phyloP scores from a whole-genome alignment of 1,140 invertebrate species.

The Drosophila willistoni region DNA sequence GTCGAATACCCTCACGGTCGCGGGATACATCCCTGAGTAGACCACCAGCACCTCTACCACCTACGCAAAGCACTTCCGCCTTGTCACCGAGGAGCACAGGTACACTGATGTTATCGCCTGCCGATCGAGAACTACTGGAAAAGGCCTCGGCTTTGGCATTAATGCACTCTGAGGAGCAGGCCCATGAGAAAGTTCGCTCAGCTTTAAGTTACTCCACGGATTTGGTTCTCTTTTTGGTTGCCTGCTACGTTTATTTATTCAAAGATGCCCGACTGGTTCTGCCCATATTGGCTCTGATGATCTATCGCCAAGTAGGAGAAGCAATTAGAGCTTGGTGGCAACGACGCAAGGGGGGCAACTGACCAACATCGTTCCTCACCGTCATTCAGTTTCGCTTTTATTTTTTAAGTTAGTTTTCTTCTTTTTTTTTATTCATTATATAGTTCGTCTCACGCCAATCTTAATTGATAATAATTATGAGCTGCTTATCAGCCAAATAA shows the following conservation, averaged over 20 bases:
- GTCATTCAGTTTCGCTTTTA: conserved; percentile 54
- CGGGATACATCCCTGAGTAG: conserved; percentile 68
- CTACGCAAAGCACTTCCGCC: not conserved
- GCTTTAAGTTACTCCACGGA: conserved; percentile 88
- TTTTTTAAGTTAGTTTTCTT: conserved; percentile 72
- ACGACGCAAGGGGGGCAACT: conserved; percentile 60
- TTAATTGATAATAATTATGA: conserved; percentile 12
- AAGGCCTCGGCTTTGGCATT: conserved; percentile 54
- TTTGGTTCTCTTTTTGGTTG: conserved; percentile 87
- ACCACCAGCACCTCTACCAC: conserved; percentile 28
- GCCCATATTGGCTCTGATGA: conserved; percentile 89
- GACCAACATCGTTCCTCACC: conserved; percentile 4
- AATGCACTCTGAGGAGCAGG: conserved; percentile 84
- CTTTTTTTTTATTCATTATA: conserved; percentile 49
- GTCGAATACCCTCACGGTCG: conserved; percentile 69
- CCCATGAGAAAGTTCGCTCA: conserved; percentile 87
- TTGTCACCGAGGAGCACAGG: conserved; percentile 28
- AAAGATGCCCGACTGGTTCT: conserved; percentile 90
- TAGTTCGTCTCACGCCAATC: conserved; percentile 58
- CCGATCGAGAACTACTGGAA: conserved; percentile 56
- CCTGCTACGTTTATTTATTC: conserved; percentile 91
- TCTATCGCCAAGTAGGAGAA: conserved; percentile 89
- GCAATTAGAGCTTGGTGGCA: conserved; percentile 84
- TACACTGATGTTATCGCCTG: conserved; percentile 42
- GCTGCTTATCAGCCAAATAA: conserved; percentile 5